phyloP scores from a whole-genome alignment of 2,797 vertebrate species.

The Acridotheres tristis region DNA sequence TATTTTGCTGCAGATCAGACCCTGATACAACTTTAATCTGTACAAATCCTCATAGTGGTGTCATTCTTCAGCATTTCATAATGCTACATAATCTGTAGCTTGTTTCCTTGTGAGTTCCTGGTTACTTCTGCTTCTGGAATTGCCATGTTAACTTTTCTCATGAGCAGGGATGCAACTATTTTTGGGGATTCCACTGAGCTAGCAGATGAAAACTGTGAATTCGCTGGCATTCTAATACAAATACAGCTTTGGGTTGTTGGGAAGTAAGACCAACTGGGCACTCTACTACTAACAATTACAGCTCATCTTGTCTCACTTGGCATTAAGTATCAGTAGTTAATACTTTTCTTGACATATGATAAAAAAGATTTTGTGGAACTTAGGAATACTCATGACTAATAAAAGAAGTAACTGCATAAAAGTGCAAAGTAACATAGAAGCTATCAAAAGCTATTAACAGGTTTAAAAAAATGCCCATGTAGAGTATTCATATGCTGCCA shows the following conservation, averaged over 20 bases:
- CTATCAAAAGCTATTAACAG: background rate
- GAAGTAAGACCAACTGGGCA: background rate
- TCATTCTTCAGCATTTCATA: background rate
- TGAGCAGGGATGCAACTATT: background rate
- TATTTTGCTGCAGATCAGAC: background rate
- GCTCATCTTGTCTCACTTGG: background rate
- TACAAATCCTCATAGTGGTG: background rate
- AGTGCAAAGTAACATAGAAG: background rate
- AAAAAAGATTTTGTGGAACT: background rate
- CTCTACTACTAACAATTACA: background rate
- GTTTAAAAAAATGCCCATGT: background rate
- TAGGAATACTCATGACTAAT: background rate
- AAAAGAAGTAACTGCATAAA: background rate
- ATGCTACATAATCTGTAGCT: background rate
- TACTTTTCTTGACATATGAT: background rate
- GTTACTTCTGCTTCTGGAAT: background rate
- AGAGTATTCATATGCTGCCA: background rate
- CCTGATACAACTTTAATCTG: background rate
- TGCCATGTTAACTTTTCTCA: rapidly evolving
- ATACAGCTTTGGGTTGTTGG: background rate
- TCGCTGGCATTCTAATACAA: background rate
- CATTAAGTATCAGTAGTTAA: background rate
- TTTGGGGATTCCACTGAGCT: background rate
- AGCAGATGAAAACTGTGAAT: background rate
- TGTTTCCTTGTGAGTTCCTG: background rate